Base-by-base conservation (phyloP, 2,888 invertebrate genomes). In the Ectemnius lituratus region DNA sequence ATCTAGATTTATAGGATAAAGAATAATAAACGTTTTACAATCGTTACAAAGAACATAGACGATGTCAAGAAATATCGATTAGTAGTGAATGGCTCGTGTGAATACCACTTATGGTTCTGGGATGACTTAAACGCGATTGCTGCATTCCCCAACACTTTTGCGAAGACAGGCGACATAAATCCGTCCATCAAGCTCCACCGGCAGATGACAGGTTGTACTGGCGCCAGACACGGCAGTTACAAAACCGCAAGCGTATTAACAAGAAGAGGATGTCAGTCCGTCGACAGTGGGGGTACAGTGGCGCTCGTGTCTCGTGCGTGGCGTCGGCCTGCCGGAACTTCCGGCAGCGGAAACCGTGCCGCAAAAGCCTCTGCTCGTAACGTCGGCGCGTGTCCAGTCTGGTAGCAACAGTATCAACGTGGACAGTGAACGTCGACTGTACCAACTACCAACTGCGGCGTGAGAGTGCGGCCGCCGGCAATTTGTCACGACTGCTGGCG, bases 401-500 rank as follows among this genome's bases (percentile, higher is more conserved):
- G 73, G 73, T 70, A 72, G 71, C 78, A 73, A 67, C 70, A 69
- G 70, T 66, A 37, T 37, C 5, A 37, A 37, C 37, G 37, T 37
- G 37, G 37, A 37, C 37, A 70, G 71, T 69, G 66, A 27, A 20
- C 67, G 71, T 67, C 73, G 70, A 67, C 73, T 65, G 71, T 74
- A 75, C 77, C 74, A 62, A 62, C 37, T 62, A 71, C 70, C 59
- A 62, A 62, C 37, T 62, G 49, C 58, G 71, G 60, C 61, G 49
- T 45, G 71, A 70, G 70, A 62, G 64, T 27, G 72, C 83, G 84
- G 78, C 80, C 80, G 75, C 80, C 82, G 85, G 87, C 86, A 88
- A 90, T 90, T 89, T 89, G 89, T 90, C 89, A 90, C 86, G 84
- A 81, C 78, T 79, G 84, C 83, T 83, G 82, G 72, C 81, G 79